phyloP scores from a whole-genome alignment of 1,140 invertebrate genomes.

The Pseudachorutes palmiensis region DNA sequence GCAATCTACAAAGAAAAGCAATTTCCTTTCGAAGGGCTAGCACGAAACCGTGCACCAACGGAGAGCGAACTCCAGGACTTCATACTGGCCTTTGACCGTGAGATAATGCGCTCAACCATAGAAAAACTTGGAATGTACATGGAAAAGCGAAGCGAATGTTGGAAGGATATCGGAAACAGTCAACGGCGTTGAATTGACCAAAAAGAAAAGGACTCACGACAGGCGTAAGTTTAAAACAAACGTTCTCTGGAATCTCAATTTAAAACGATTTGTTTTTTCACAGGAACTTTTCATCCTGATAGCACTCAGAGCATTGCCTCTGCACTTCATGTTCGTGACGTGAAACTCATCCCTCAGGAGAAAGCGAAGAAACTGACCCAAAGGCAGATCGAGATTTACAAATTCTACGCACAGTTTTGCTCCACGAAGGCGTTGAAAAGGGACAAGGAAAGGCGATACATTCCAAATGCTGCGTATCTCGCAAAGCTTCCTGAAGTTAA shows the following conservation, averaged over 20 bases:
- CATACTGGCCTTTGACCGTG: constrained; percentile 26
- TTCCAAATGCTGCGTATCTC: constrained; percentile 16
- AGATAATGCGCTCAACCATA: constrained; percentile 22
- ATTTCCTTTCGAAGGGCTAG: constrained; percentile 15
- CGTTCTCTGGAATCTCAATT: background rate
- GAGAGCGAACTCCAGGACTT: constrained; percentile 25
- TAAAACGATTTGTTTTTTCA: constrained; percentile 9
- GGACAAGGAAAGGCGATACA: constrained; percentile 18
- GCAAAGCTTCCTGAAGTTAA: background rate
- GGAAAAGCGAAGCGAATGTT: constrained; percentile 26
- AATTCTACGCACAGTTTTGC: constrained; percentile 29
- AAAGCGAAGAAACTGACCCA: constrained; percentile 16
- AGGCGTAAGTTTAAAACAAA: constrained; percentile 26
- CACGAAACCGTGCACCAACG: constrained; percentile 15
- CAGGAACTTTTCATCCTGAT: constrained; percentile 32
- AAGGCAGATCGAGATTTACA: constrained; percentile 30
- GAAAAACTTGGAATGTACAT: constrained; percentile 22
- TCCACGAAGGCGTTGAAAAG: constrained; percentile 29
- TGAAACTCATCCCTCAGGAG: constrained; percentile 20
- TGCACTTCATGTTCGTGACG: constrained; percentile 32
- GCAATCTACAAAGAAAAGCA: constrained; percentile 7
- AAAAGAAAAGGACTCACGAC: constrained; percentile 28
- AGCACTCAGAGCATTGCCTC: constrained; percentile 35
- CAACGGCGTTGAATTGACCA: background rate
- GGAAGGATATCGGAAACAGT: background rate